Conservation (phyloP, 2,797 vertebrate species). For the Linurgus olivaceus region DNA sequence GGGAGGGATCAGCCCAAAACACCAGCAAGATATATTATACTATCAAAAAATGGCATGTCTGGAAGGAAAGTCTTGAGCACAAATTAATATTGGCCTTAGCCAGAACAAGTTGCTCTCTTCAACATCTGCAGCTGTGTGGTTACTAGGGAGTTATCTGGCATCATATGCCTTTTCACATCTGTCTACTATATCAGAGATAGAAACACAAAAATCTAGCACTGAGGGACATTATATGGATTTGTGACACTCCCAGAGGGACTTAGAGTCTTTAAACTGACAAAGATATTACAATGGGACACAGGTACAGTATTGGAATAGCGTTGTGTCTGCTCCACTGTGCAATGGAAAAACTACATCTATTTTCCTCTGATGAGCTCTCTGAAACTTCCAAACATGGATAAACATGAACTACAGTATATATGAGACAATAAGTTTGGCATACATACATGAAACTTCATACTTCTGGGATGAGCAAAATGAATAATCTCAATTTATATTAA, state of each 20-base stretch:
- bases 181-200: constrained; percentile 58
- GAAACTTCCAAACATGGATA: constrained; percentile 55
- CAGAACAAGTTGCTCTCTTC: constrained; percentile 52
- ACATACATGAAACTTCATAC: constrained; percentile 32
- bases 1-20: constrained; percentile 34
- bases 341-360: not conserved
- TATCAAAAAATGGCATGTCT: constrained; percentile 28
- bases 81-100: constrained; percentile 55
- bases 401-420: not conserved
- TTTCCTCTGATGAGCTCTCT: not conserved
- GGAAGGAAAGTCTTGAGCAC: constrained; percentile 49
- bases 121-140: constrained; percentile 61
- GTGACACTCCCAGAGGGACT: constrained; percentile 35
- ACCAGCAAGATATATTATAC: constrained; percentile 58
- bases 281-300: not conserved
- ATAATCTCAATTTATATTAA: constrained; percentile 4
- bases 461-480: constrained; percentile 43
- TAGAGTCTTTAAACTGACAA: not conserved
- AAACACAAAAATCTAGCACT: constrained; percentile 26
- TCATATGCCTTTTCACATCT: constrained; percentile 59
- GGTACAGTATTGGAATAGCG: not conserved
- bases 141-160: constrained; percentile 60
- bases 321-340: not conserved
- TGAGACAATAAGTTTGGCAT: constrained; percentile 52
- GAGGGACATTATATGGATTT: constrained; percentile 18